Evolutionary conservation across 2,113 vertebrate genomes (phyloP).

Genomic region (Stigmatopora argus): DNA sequence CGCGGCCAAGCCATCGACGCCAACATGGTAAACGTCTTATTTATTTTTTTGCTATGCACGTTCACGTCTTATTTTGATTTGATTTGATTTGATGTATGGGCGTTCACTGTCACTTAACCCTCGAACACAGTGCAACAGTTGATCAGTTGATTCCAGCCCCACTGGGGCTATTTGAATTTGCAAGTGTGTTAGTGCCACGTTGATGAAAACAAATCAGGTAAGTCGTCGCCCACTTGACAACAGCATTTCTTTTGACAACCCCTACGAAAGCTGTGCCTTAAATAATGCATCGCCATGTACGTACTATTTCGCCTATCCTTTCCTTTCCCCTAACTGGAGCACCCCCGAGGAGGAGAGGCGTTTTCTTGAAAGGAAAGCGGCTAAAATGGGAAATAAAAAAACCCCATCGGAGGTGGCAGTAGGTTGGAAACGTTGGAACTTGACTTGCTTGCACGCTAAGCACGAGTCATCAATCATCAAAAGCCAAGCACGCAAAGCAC

Average conservation of each 20-base stretch:
- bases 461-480: too few species aligned
- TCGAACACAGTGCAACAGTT: background rate
- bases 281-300: too few species aligned
- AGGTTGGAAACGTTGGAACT: background rate
- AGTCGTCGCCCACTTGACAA: background rate
- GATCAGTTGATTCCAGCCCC: background rate
- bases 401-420: too few species aligned
- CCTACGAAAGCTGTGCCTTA: too few species aligned
- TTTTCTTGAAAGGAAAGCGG: background rate
- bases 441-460: background rate
- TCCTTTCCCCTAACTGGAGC: too few species aligned
- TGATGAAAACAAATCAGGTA: background rate
- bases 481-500: background rate
- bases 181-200: background rate
- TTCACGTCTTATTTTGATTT: too few species aligned
- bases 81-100: background rate
- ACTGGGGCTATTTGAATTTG: background rate
- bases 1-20: background rate
- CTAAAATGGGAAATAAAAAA: too few species aligned
- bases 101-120: background rate
- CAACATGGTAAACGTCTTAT: constrained; percentile 3
- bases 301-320: too few species aligned
- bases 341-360: background rate
- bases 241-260: too few species aligned
- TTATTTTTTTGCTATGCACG: too few species aligned